These are phyloP conservation scores for Lochmaea crataegi DNA, from an alignment of 2,888 invertebrate species.

Conservation along the genomic window DNA sequence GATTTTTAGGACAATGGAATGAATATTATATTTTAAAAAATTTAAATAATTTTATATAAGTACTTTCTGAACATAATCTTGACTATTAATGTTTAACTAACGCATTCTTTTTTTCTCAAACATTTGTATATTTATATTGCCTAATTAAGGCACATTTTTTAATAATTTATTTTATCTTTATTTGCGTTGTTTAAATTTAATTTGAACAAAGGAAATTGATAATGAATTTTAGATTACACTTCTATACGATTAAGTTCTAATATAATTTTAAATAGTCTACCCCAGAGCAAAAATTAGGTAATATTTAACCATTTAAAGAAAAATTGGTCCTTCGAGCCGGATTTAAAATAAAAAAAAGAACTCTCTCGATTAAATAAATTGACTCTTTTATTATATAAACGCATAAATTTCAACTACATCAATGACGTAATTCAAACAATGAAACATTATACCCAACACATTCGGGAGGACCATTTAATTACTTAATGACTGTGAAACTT, in stretches of 20 bases:
- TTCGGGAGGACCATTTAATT: conserved; percentile 17
- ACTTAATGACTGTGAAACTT: conserved; percentile 22
- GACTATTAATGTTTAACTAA: too few species aligned
- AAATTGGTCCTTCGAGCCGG: too few species aligned
- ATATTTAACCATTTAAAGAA: too few species aligned
- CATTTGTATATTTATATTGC: background rate
- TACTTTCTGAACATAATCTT: too few species aligned
- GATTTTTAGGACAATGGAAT: too few species aligned
- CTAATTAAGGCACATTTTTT: background rate
- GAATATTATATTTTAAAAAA: too few species aligned
- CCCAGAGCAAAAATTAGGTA: too few species aligned
- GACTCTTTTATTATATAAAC: background rate
- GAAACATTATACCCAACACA: conserved; percentile 15
- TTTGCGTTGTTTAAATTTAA: conserved; percentile 1
- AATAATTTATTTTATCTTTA: conserved; percentile 2
- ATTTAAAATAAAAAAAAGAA: too few species aligned
- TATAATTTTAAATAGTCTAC: too few species aligned
- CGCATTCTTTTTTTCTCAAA: too few species aligned
- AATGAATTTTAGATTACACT: background rate
- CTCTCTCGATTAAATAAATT: background rate
- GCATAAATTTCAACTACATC: background rate
- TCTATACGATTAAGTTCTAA: background rate
- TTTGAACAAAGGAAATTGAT: conserved; percentile 4
- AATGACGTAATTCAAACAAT: conserved; percentile 17
- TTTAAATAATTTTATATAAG: too few species aligned